Percentiles rank a stretch among this genome's conserved stretches.
Conservation (phyloP, 2,113 vertebrate species). For the Hemiscyllium ocellatum region DNA sequence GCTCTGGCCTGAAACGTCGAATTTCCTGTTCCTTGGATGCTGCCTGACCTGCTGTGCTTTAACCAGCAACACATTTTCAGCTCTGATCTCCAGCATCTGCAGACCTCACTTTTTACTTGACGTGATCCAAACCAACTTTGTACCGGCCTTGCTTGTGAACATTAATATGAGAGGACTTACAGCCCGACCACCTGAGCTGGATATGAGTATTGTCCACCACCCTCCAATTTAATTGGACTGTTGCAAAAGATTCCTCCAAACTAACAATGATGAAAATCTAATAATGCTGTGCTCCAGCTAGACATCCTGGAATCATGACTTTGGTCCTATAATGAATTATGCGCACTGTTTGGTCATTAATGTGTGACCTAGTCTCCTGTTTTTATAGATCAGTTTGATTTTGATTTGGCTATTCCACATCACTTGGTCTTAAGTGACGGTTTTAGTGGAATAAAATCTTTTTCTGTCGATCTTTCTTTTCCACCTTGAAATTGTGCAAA, state of each 20-base stretch:
- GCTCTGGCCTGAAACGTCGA: too few relatives aligned
- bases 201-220: background rate
- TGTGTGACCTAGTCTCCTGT: background rate
- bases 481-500: background rate
- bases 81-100: too few relatives aligned
- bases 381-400: background rate
- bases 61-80: too few relatives aligned
- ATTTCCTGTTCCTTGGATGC: too few relatives aligned
- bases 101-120: too few relatives aligned
- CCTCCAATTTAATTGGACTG: background rate
- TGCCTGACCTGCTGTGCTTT: too few relatives aligned
- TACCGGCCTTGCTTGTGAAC: background rate
- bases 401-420: background rate
- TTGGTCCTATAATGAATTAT: background rate
- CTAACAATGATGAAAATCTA: background rate
- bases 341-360: background rate
- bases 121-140: background rate
- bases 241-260: background rate
- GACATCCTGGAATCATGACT: background rate
- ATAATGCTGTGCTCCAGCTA: background rate
- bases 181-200: background rate
- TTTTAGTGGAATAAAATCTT: background rate
- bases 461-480: background rate
- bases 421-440: background rate
- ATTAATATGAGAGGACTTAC: background rate